Base-by-base conservation (phyloP, 1,140 invertebrate genomes). In the Matsumurasca onukii region DNA sequence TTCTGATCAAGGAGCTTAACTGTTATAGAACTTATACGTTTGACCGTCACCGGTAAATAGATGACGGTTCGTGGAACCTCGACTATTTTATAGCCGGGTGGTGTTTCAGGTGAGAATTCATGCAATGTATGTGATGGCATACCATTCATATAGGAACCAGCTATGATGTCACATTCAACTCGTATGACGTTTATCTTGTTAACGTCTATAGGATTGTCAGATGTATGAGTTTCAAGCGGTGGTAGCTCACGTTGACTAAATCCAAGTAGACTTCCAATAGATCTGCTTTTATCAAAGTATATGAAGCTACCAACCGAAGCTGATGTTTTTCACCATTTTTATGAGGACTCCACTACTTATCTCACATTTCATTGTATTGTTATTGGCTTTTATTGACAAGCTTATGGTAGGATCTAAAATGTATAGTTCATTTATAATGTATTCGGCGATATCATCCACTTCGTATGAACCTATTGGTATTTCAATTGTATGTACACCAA, bases 101-200 rank as follows among this genome's bases (percentile, higher is more conserved):
- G 69, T 0, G 75, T 70, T 22, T 2, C 48, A 48, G 73, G 70
- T 31, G 71, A 75, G 71, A 79, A 78, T 66, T 75, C 69, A 65
- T 78, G 73, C 64, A 79, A 67, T 31, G 68, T 75, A 71, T 78
- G 76, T 9, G 69, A 69, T 39, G 48, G 31, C 48, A 51, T 25
- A 20, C 69, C 70, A 72, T 79, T 78, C 9, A 69, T 73, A 63
- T 73, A 79, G 9, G 74, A 71, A 48, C 74, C 73, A 2, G 25
- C 24, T 1, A 67, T 49, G 17, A 71, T 20, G 62, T 69, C 69
- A 25, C 61, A 71, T n/a, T 69, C 52, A 1, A 71, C 52, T 31
- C 48, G 62, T 34, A 71, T 57, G 30, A 27, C 48, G n/a, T 59
- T 65, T 15, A 71, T 20, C 3, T 49, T 31, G 12, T 20, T 20